phyloP scores from a whole-genome alignment of 2,888 invertebrate genomes.

The Alloscopus bannaensis region DNA sequence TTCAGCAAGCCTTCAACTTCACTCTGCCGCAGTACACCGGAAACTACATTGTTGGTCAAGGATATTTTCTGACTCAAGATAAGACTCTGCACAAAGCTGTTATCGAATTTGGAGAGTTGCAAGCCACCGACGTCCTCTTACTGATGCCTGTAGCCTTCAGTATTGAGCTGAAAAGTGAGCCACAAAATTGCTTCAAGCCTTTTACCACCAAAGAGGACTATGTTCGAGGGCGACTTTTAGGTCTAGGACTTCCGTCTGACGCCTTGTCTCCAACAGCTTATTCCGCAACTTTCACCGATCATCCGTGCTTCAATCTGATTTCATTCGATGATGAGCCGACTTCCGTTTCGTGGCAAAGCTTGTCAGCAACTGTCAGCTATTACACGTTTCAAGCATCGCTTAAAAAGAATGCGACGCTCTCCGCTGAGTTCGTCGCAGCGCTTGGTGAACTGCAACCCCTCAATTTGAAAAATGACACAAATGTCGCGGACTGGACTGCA shows the following conservation, averaged over 20 bases:
- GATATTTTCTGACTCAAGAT: slow-evolving; percentile 48
- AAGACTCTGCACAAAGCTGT: slow-evolving; percentile 15
- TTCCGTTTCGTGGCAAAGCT: slow-evolving; percentile 11
- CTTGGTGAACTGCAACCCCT: slow-evolving; percentile 12
- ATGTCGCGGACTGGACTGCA: slow-evolving; percentile 30
- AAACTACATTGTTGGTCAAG: slow-evolving; percentile 34
- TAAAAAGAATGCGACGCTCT: not conserved
- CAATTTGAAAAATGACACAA: slow-evolving; percentile 28
- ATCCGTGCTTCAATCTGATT: slow-evolving; percentile 31
- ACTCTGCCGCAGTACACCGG: slow-evolving; percentile 39
- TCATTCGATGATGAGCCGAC: not conserved
- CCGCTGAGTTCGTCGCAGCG: not conserved
- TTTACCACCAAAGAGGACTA: slow-evolving; percentile 22
- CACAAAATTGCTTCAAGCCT: slow-evolving; percentile 37
- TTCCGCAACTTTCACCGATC: not conserved
- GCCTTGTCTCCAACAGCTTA: not conserved
- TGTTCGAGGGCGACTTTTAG: slow-evolving; percentile 9
- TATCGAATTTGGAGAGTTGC: no score
- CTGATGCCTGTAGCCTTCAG: slow-evolving; percentile 22
- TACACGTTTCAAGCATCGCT: slow-evolving; percentile 38
- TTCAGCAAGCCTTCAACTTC: slow-evolving; percentile 48
- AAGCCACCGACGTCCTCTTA: slow-evolving; percentile 41
- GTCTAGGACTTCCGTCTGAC: slow-evolving; percentile 24
- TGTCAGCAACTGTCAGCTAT: slow-evolving; percentile 46
- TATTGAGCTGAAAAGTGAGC: slow-evolving; percentile 10